A percentile compares a stretch with the other conserved stretches of the same genome.
These are phyloP conservation scores for Meliscaeva auricollis DNA, from an alignment of 2,888 invertebrate genomes.

Conservation along the genomic window DNA sequence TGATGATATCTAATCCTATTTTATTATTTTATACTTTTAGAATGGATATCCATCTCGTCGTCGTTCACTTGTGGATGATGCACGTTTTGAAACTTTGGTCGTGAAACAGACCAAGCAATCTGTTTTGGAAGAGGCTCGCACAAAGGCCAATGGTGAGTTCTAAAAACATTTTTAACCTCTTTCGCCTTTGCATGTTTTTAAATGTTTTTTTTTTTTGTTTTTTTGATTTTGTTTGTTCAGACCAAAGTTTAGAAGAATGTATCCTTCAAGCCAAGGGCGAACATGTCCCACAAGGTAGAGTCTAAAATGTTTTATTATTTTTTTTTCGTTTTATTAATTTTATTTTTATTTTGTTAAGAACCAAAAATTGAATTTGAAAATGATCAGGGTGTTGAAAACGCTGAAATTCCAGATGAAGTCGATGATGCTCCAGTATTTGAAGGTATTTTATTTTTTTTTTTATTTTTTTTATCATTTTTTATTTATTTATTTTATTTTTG, in stretches of 20 bases:
- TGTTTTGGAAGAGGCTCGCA: conserved; percentile 95
- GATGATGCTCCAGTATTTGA: conserved; percentile 83
- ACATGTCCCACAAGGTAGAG: conserved; percentile 79
- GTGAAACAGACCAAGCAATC: conserved; percentile 97
- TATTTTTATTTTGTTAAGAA: conserved; percentile 81
- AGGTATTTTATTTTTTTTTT: conserved; percentile 80
- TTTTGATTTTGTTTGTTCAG: conserved; percentile 82
- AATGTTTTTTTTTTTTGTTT: conserved; percentile 74
- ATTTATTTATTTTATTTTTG: conserved; percentile 73
- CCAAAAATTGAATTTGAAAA: conserved; percentile 82
- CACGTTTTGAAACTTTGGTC: conserved; percentile 97
- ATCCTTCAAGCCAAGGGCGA: conserved; percentile 86
- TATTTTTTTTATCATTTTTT: conserved; percentile 78
- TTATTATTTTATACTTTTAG: conserved; percentile 86
- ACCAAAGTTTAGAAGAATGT: conserved; percentile 88
- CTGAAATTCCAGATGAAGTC: conserved; percentile 78
- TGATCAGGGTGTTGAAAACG: conserved; percentile 80
- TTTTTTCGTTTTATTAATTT: conserved; percentile 23
- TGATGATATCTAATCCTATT: conserved; percentile 6
- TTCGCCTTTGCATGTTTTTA: conserved; percentile 65
- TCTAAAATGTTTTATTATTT: background rate
- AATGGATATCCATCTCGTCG: conserved; percentile 98
- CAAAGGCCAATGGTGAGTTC: conserved; percentile 93
- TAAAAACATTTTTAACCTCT: conserved; percentile 38
- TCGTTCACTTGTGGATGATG: conserved; percentile 98